Evolutionary conservation across 2,888 invertebrate genomes (phyloP).

Genomic region (Neoaliturus tenellus): DNA sequence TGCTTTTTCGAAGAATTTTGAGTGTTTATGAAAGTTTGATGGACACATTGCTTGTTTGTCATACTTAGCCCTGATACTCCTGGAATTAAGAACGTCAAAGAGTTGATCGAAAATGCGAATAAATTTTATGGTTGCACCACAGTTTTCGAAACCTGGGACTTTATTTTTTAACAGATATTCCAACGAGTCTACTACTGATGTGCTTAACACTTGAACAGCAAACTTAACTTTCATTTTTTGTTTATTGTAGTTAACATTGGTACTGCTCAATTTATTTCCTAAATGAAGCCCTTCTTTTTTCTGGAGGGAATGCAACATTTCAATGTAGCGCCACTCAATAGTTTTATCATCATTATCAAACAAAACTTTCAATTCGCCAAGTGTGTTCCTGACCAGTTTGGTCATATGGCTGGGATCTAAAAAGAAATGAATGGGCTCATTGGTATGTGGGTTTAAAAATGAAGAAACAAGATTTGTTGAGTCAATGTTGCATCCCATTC

Average conservation of each 20-base stretch:
- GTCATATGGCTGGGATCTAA: slow-evolving; percentile 66
- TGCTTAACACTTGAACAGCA: slow-evolving; percentile 60
- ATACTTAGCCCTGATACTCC: background rate
- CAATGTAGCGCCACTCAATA: slow-evolving; percentile 64
- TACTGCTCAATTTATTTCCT: slow-evolving; percentile 62
- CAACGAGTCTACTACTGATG: slow-evolving; percentile 60
- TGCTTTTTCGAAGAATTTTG: background rate
- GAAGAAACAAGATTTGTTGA: no score
- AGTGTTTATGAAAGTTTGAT: background rate
- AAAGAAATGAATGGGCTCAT: slow-evolving; percentile 50
- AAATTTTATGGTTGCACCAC: slow-evolving; percentile 54
- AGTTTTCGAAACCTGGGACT: slow-evolving; percentile 59
- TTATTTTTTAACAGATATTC: slow-evolving; percentile 49
- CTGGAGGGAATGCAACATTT: slow-evolving; percentile 63
- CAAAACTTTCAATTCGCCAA: slow-evolving; percentile 63
- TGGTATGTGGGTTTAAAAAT: slow-evolving; percentile 45
- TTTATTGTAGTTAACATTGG: slow-evolving; percentile 60
- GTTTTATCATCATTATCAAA: slow-evolving; percentile 37
- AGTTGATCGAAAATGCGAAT: slow-evolving; percentile 36
- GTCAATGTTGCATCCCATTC: slow-evolving; percentile 31
- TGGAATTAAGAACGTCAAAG: slow-evolving; percentile 3
- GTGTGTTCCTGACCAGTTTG: slow-evolving; percentile 66
- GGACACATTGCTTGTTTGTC: background rate
- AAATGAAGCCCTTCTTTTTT: slow-evolving; percentile 63
- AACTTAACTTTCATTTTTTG: slow-evolving; percentile 65